phyloP scores from a whole-genome alignment of 1,140 invertebrate genomes.

The Eupeodes corollae region DNA sequence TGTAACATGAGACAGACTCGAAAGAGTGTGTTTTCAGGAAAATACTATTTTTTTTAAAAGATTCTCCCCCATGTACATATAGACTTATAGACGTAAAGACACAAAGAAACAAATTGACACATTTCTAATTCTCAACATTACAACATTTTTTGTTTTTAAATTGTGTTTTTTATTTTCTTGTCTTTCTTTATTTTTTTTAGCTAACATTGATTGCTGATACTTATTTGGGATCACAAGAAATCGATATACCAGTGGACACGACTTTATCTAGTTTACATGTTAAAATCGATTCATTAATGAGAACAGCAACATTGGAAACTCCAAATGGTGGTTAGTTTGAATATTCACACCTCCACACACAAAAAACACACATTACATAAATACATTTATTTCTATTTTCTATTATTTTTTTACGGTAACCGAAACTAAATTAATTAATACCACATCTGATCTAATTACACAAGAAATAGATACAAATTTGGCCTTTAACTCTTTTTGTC shows the following conservation, averaged over 20 bases:
- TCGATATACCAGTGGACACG: conserved; percentile 32
- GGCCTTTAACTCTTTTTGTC: too few relatives aligned
- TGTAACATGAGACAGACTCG: too few relatives aligned
- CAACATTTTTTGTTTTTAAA: background rate
- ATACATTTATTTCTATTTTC: background rate
- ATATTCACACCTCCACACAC: background rate
- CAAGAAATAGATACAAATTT: too few relatives aligned
- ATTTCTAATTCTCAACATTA: background rate
- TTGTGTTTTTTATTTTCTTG: background rate
- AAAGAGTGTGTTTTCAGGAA: too few relatives aligned
- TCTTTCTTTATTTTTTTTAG: conserved; percentile 8
- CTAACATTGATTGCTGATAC: conserved; percentile 30
- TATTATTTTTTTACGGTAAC: background rate
- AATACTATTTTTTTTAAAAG: too few relatives aligned
- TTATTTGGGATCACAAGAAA: conserved; percentile 26
- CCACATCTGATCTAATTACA: background rate
- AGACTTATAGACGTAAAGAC: too few relatives aligned
- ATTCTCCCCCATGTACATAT: too few relatives aligned
- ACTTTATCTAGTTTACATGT: conserved; percentile 33
- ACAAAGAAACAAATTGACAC: too few relatives aligned
- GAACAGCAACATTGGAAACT: conserved; percentile 29
- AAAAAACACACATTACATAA: background rate
- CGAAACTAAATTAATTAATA: background rate
- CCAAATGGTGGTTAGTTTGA: conserved; percentile 35
- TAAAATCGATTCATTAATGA: conserved; percentile 30